A percentile compares a stretch with the other conserved stretches of the same genome.
phyloP scores from a whole-genome alignment of 2,888 invertebrate species.

The Alentia gelatinosa region DNA sequence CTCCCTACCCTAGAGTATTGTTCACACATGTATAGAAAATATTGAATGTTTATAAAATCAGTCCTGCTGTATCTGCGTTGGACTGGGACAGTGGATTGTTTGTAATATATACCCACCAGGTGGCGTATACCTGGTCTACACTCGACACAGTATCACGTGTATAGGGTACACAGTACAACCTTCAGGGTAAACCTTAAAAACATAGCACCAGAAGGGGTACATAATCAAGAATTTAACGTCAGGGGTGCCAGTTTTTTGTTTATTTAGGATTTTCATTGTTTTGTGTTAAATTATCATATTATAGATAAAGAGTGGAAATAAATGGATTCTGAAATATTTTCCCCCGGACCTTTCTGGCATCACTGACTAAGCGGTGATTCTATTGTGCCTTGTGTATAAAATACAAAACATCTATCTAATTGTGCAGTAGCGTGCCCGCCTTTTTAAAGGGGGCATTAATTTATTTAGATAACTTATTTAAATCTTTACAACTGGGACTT shows the following conservation, averaged over 20 bases:
- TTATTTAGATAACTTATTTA: slow-evolving; percentile 32
- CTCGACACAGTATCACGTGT: no score
- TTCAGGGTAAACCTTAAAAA: no score
- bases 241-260: no score
- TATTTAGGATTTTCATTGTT: no score
- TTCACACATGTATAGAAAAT: no score
- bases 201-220: neutral
- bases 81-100: neutral
- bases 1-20: neutral
- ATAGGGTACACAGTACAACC: no score
- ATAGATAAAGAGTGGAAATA: neutral
- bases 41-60: no score
- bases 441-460: neutral
- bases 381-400: neutral
- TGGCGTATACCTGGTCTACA: no score
- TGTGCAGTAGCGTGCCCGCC: neutral
- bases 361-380: neutral
- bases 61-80: no score
- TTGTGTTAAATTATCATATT: neutral
- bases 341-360: neutral
- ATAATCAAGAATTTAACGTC: neutral
- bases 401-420: neutral
- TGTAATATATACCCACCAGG: neutral
- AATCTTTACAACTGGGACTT: neutral
- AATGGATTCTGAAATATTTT: neutral